Evolutionary conservation across 2,888 invertebrate species (phyloP), one percentile per base, ranked within the genome.

Genomic region (Cryptophagus acutangulus): DNA sequence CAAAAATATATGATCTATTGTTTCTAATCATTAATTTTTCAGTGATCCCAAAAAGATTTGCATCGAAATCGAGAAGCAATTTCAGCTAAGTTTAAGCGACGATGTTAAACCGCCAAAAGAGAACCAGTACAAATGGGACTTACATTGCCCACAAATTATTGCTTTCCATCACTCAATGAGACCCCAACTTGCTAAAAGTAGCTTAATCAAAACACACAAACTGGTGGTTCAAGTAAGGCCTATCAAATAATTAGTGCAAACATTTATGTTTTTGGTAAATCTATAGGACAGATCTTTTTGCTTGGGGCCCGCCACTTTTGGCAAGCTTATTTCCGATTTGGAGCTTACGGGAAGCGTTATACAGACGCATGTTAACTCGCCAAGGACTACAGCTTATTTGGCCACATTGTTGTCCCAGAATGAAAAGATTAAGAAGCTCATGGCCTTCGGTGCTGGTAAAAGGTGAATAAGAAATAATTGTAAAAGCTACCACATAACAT

Each of bases 291-390:
- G 84, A 41, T 84, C 87, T 14, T 82, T 87, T 60, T 87, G 87
- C 53, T 72, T 86, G 49, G 89, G 87, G 1, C 86, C 88, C 0
- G 87, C 87, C 0, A 78, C 84, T 1, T 72, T 88, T 45, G 81
- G 81, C 36, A 79, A 81, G 48, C 75, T 85, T 1, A 71, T 87
- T n/a, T 75, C 77, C 0, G 73, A 74, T 6, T 72, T 78, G 47
- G 74, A 79, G 33, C 67, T 88, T 1, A 75, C 78, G 8, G 89
- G 89, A 2, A 82, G 81, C 14, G 81, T 89, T 0, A 77, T 87
- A 0, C 82, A 87, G 58, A 87, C 87, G 0, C 88, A 89, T 57
- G 78, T 87, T 0, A 79, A 82, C 1, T 87, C 87, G 0, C 87
- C 87, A 0, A 75, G 87, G 4, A 82, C 86, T 29, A 85, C 85